These are phyloP conservation scores for Gephyroberyx darwinii DNA, from an alignment of 2,797 vertebrate genomes.

Conservation along the genomic window DNA sequence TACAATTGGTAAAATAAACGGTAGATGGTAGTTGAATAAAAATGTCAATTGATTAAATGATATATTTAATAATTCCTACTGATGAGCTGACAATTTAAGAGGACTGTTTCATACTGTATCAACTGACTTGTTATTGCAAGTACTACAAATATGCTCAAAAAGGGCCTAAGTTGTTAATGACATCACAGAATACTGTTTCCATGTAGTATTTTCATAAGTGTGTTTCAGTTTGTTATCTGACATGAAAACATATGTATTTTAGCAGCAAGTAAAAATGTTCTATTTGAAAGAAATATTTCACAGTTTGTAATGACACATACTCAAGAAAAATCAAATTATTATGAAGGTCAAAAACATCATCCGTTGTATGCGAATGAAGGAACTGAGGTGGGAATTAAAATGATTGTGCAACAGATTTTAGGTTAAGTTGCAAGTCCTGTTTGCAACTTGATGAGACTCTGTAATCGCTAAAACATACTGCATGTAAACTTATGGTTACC, in stretches of 20 bases:
- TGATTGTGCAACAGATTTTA: conserved; percentile 64
- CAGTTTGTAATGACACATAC: conserved; percentile 76
- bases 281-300: conserved; percentile 76
- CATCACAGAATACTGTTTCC: conserved; percentile 62
- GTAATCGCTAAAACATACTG: conserved; percentile 40
- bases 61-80: conserved; percentile 42
- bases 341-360: conserved; percentile 41
- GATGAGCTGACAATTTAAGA: conserved; percentile 38
- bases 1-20: conserved; percentile 54
- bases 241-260: conserved; percentile 68
- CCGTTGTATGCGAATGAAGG: conserved; percentile 22
- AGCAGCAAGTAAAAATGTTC: conserved; percentile 80
- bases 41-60: conserved; percentile 49
- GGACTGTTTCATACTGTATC: conserved; percentile 44
- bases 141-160: conserved; percentile 53
- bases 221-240: conserved; percentile 58
- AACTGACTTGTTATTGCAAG: conserved; percentile 50
- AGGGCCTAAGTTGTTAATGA: conserved; percentile 22
- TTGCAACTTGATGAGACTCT: conserved; percentile 42
- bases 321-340: conserved; percentile 52
- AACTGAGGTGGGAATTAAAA: conserved; percentile 35
- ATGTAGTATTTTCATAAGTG: conserved; percentile 52
- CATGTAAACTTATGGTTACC: conserved; percentile 68
- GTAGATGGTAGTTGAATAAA: conserved; percentile 42
- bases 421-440: conserved; percentile 34